Percentiles rank a stretch among this genome's conserved stretches.
phyloP scores from a whole-genome alignment of 2,888 invertebrate genomes.

The Hyposoter didymator region DNA sequence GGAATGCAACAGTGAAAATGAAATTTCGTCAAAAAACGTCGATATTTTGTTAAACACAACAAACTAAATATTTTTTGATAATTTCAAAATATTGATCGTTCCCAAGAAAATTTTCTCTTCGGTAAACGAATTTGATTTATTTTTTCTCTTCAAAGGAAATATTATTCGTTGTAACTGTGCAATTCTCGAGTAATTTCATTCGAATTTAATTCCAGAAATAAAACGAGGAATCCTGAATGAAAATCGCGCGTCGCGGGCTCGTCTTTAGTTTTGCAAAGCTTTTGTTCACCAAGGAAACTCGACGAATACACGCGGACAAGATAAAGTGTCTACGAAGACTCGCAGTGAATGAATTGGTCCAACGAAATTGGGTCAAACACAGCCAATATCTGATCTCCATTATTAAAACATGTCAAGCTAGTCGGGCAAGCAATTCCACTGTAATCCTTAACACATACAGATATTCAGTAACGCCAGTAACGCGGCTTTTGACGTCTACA shows the following conservation, averaged over 20 bases:
- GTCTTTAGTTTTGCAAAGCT: constrained; percentile 12
- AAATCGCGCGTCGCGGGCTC: not conserved
- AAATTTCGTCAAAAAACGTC: too few species aligned
- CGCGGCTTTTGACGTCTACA: constrained; percentile 31
- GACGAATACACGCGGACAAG: not conserved
- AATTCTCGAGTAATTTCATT: not conserved
- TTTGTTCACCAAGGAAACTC: constrained; percentile 48
- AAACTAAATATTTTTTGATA: too few species aligned
- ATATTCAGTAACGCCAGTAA: not conserved
- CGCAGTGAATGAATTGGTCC: constrained; percentile 20
- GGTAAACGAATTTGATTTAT: too few species aligned
- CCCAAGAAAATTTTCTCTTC: too few species aligned
- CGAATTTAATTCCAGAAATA: not conserved
- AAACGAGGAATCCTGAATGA: not conserved
- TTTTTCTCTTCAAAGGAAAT: too few species aligned
- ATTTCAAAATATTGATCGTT: too few species aligned
- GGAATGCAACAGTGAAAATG: too few species aligned
- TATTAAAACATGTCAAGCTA: constrained; percentile 38
- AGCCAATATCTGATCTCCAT: constrained; percentile 43
- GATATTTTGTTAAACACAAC: too few species aligned
- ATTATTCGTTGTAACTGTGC: too few species aligned
- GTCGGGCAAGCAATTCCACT: constrained; percentile 15
- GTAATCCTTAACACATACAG: constrained; percentile 13
- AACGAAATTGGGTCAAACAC: constrained; percentile 48
- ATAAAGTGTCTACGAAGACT: not conserved